Evolutionary conservation across 2,888 invertebrate species (phyloP).

Genomic region (Geotrupes spiniger): DNA sequence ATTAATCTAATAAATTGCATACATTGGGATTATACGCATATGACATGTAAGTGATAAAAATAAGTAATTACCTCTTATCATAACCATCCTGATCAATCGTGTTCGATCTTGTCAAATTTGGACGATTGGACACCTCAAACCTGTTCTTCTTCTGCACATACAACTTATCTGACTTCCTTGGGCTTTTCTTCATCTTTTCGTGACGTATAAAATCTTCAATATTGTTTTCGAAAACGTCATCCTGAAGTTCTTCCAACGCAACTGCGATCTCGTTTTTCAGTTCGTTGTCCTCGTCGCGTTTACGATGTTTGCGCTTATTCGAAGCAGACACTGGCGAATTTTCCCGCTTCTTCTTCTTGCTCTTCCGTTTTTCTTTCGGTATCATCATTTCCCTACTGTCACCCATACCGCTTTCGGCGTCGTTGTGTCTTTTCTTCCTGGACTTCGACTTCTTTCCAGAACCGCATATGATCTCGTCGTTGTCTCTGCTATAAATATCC

Average conservation of each 20-base stretch:
- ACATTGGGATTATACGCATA: too few species aligned
- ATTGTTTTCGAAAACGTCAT: conserved; percentile 49
- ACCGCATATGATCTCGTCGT: conserved; percentile 41
- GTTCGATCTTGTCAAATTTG: conserved; percentile 29
- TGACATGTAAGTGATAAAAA: too few species aligned
- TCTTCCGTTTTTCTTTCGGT: conserved; percentile 48
- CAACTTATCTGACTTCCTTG: conserved; percentile 44
- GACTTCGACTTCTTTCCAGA: conserved; percentile 47
- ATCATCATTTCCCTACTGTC: conserved; percentile 52
- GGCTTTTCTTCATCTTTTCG: conserved; percentile 43
- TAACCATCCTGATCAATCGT: conserved; percentile 34
- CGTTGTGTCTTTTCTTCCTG: conserved; percentile 44
- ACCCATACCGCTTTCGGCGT: conserved; percentile 31
- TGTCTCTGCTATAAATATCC: conserved; percentile 42
- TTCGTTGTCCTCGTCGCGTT: conserved; percentile 46
- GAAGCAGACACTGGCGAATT: conserved; percentile 35
- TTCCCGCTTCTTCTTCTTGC: conserved; percentile 48
- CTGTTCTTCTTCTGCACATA: conserved; percentile 49
- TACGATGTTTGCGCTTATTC: conserved; percentile 45
- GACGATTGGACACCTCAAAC: conserved; percentile 42
- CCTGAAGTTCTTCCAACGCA: conserved; percentile 50
- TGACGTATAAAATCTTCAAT: conserved; percentile 35
- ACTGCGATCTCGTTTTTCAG: conserved; percentile 46
- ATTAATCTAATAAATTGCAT: too few species aligned
- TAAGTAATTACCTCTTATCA: too few species aligned